Evolutionary conservation across 2,113 vertebrate genomes (phyloP), one percentile per base, ranked within the genome.

Genomic region (Carassius gibelio): DNA sequence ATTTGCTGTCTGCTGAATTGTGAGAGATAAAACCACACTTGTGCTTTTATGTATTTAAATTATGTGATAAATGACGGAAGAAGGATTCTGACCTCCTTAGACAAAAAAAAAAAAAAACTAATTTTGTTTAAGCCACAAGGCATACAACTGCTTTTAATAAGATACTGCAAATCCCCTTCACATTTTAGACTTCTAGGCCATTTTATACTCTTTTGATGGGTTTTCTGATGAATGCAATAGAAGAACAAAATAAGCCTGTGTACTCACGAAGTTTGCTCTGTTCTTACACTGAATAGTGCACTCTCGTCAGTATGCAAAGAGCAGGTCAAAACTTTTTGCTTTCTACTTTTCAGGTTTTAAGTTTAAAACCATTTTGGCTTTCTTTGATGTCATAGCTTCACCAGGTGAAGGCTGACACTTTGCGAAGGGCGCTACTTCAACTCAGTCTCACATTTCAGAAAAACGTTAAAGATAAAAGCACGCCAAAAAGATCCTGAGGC

Each of bases 131-230:
- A 59, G 64, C 48, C 62, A 75, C 7, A 3, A 74, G 68, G 84
- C 21, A 75, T 90, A 69, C 90, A 85, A 88, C 72, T 82, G 9
- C 88, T 84, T 85, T 87, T 90, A 75, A 84, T 86, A 75, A 82
- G 68, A 52, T 57, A 34, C 59, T 26, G 36, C 21, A 14, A 75
- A 26, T 72, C 55, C 57, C 10, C 36, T 57, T 85, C 72, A 64
- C 61, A 66, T 87, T 72, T 50, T 19, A 64, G 26, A 36, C 45
- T 82, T 74, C 85, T 75, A 66, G 72, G 72, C 57, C 48, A 36
- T 62, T 59, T 75, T 57, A n/a, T 64, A 26, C 71, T 38, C 52
- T 81, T 57, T 83, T 82, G 85, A 87, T 71, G 59, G 75, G 84
- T 80, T 38, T 30, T 48, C 13, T 21, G 52, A 61, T 85, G 26